Conservation (phyloP, 1,140 invertebrate species). For the Drosophila sp. region DNA sequence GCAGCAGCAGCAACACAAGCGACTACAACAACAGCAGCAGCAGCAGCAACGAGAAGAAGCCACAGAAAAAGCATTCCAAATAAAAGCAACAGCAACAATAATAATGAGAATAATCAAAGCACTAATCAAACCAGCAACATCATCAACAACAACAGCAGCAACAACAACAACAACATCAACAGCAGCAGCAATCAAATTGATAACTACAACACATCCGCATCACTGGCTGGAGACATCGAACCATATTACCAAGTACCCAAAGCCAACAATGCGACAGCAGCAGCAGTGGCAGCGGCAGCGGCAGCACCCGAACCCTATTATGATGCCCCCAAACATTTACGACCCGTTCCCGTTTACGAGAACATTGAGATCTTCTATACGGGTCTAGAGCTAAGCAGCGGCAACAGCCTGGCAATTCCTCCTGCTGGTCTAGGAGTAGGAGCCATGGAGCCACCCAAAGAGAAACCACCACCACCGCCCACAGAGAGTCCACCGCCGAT, state of each 20-base stretch:
- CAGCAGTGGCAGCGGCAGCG: neutral
- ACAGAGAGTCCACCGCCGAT: conserved; percentile 84
- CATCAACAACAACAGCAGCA: conserved; percentile 44
- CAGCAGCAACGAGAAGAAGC: conserved; percentile 34
- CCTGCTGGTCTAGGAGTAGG: neutral
- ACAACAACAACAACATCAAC: conserved; percentile 29
- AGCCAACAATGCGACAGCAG: conserved; percentile 23
- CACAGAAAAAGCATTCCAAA: conserved; percentile 73
- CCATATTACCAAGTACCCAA: conserved; percentile 82
- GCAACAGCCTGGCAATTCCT: neutral
- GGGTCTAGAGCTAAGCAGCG: conserved; percentile 58
- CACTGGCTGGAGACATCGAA: conserved; percentile 48
- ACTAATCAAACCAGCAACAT: conserved; percentile 56
- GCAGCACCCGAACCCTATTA: conserved; percentile 70
- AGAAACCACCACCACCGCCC: conserved; percentile 93
- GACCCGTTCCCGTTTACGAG: conserved; percentile 85
- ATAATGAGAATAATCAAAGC: conserved; percentile 72
- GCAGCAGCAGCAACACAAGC: conserved; percentile 15
- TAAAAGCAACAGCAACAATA: conserved; percentile 66
- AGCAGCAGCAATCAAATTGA: conserved; percentile 40
- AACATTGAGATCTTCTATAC: conserved; percentile 85
- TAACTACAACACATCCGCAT: conserved; percentile 35
- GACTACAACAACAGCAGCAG: conserved; percentile 9
- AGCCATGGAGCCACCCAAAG: conserved; percentile 89
- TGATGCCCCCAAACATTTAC: conserved; percentile 76